Evolutionary conservation across 2,888 invertebrate genomes (phyloP).

Genomic region (Rhogogaster chlorosoma): DNA sequence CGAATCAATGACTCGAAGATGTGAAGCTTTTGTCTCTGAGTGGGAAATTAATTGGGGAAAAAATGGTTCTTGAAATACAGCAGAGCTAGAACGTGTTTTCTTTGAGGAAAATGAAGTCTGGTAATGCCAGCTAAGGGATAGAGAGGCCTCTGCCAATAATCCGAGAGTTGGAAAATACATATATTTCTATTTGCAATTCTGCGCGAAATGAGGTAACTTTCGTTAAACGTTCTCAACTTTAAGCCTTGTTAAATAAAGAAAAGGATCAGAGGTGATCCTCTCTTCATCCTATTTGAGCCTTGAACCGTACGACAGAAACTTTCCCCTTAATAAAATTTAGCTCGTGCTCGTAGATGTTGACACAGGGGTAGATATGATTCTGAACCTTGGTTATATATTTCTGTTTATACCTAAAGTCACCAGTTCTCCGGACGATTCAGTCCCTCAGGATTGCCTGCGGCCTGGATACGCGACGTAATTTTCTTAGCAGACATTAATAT

Average conservation of each 20-base stretch:
- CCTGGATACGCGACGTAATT: constrained; percentile 10
- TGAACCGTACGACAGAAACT: constrained; percentile 16
- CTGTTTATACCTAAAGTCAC: constrained; percentile 16
- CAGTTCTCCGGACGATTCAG: constrained; percentile 7
- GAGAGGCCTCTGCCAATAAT: neutral
- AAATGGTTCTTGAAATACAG: neutral
- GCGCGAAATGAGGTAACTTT: constrained; percentile 6
- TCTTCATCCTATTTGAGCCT: constrained; percentile 41
- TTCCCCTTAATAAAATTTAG: constrained; percentile 24
- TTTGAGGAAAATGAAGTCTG: neutral
- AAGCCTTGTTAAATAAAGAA: constrained; percentile 41
- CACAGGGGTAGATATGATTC: constrained; percentile 25
- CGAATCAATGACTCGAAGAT: neutral
- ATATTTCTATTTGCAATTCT: neutral
- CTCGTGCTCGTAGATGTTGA: constrained; percentile 16
- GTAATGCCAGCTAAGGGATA: neutral
- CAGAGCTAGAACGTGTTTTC: neutral
- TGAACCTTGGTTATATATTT: constrained; percentile 9
- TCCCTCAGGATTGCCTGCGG: neutral
- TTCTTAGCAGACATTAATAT: constrained; percentile 16
- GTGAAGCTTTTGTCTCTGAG: neutral
- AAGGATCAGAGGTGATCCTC: constrained; percentile 36
- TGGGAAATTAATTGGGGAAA: neutral
- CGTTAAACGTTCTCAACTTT: constrained; percentile 23
- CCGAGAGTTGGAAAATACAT: neutral